phyloP scores from a whole-genome alignment of 2,113 vertebrate genomes.

The Daubentonia madagascariensis region DNA sequence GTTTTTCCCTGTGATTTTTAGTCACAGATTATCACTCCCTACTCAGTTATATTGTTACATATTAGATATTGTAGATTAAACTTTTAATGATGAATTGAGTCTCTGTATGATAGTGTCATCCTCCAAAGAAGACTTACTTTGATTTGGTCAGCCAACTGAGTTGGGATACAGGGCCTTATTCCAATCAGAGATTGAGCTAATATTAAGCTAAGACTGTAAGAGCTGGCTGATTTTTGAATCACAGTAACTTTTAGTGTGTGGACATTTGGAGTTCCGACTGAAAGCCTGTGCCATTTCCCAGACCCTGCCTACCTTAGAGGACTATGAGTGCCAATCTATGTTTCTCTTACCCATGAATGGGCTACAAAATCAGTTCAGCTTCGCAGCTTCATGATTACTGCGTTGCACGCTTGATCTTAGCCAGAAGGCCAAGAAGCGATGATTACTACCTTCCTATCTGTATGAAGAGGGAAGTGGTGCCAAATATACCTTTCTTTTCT shows the following conservation, averaged over 20 bases:
- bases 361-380: background rate
- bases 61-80: background rate
- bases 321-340: background rate
- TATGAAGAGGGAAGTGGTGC: background rate
- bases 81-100: background rate
- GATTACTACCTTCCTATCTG: background rate
- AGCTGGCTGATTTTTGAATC: background rate
- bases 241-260: background rate
- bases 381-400: background rate
- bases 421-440: no score
- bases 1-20: background rate
- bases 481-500: background rate
- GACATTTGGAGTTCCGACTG: rapidly evolving
- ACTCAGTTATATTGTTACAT: background rate
- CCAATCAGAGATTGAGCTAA: background rate
- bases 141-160: background rate
- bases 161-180: background rate
- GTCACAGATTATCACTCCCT: background rate
- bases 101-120: background rate
- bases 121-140: background rate
- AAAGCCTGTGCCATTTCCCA: background rate
- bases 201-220: background rate
- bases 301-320: rapidly evolving
- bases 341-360: background rate
- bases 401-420: no score